Conservation (phyloP, 2,113 vertebrate genomes). For the Malaclemys terrapin region DNA sequence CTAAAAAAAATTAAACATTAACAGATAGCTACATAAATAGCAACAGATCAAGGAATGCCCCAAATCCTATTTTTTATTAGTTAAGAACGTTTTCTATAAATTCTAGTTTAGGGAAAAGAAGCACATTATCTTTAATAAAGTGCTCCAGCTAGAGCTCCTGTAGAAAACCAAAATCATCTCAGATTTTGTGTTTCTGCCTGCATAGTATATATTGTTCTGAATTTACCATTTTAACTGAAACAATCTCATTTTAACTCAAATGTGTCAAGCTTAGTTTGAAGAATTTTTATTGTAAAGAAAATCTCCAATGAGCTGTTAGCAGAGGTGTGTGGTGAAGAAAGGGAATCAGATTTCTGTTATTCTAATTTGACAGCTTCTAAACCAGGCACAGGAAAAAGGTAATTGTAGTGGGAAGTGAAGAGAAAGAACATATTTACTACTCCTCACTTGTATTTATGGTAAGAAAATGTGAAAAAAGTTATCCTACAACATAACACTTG, state of each 20-base stretch:
- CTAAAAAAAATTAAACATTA: not conserved
- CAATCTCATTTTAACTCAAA: not conserved
- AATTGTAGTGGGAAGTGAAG: not conserved
- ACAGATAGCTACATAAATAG: not conserved
- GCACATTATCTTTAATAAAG: not conserved
- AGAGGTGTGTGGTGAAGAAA: not conserved
- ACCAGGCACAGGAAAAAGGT: not conserved
- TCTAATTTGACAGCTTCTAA: not conserved
- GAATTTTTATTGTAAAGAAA: not conserved
- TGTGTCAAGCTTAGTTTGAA: not conserved
- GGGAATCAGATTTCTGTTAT: not conserved
- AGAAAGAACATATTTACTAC: rapidly evolving
- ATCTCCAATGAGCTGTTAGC: not conserved
- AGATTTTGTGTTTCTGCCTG: not conserved
- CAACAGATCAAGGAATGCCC: not conserved
- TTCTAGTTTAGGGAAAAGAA: not conserved
- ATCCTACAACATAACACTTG: rapidly evolving
- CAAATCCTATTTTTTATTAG: not conserved
- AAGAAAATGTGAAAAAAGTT: rapidly evolving
- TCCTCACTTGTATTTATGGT: not conserved
- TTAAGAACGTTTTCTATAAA: not conserved
- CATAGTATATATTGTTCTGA: not conserved
- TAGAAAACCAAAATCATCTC: not conserved
- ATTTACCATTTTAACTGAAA: not conserved
- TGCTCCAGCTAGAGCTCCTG: not conserved